phyloP scores from a whole-genome alignment of 2,113 vertebrate species.

The crab-eating macaque (Macaca fascicularis) region T2T-MFA8v1.1 NC_088376.1:190035001-190035500 shows the following conservation, averaged over 20 bases:
- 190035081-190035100: conserved; percentile 57
- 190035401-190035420: conserved; percentile 89
- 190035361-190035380: conserved; percentile 84
- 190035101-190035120: conserved; percentile 37
- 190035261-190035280: conserved; percentile 87
- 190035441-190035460: conserved; percentile 91
- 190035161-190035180: neutral
- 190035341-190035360: conserved; percentile 81
- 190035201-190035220: conserved; percentile 56
- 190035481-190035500: conserved; percentile 90
- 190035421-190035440: conserved; percentile 92
- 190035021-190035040: neutral
- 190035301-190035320: conserved; percentile 79
- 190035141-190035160: neutral
- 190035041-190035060: conserved; percentile 59
- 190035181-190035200: conserved; percentile 31
- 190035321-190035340: conserved; percentile 73
- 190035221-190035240: conserved; percentile 89
- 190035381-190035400: conserved; percentile 81
- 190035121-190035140: neutral
- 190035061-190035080: conserved; percentile 50
- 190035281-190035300: conserved; percentile 79
- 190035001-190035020: conserved; percentile 46
- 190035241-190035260: conserved; percentile 93
- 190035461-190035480: conserved; percentile 93